Base-by-base conservation (phyloP, 1,140 invertebrate species). In the Globodera rostochiensis region DNA sequence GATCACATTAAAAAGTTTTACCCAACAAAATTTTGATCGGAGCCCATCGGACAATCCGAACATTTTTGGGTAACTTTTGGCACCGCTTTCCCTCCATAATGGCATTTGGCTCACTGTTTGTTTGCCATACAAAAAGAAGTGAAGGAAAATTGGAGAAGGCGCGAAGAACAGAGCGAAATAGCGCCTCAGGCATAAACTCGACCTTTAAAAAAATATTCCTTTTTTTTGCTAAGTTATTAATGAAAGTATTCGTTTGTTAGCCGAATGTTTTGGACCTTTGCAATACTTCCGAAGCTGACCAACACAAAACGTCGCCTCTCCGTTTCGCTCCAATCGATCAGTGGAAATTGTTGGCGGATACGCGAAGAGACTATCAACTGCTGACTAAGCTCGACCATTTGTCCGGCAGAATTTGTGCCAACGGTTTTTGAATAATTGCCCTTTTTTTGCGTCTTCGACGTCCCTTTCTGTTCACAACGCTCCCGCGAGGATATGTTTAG, bases 221-320 rank as follows among this genome's bases (percentile, higher is more conserved):
- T n/a, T n/a, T n/a, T n/a, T n/a, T n/a, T n/a, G n/a, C n/a, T n/a
- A n/a, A n/a, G n/a, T 46, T 25, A 7, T 81, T n/a, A 60, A 73
- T 47, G 19, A 81, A 25, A 25, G 80, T 21, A 9, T 25, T 36
- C 36, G 2, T 36, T 36, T 36, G 25, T 36, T 36, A 36, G 25
- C 25, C 25, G 2, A 36, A 36, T 36, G 0, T 36, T 73, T 47
- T 13, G 49, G 19, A 87, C 84, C 69, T 88, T 80, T 6, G 87
- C 88, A 9, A 88, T 85, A 80, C 87, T 88, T 67, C 87, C 87
- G 79, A 88, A 88, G 36, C 84, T 87, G 36, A 89, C 86, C 36
- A 88, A 50, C 1, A 88, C 69, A 74, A 88, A 88, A 9, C 49
- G 71, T 7, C 80, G 64, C 15, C 53, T 45, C n/a, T 88, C 86